Percentiles rank a stretch among this genome's conserved stretches.
phyloP scores from a whole-genome alignment of 2,888 invertebrate species.

The Bombyx huttoni region DNA sequence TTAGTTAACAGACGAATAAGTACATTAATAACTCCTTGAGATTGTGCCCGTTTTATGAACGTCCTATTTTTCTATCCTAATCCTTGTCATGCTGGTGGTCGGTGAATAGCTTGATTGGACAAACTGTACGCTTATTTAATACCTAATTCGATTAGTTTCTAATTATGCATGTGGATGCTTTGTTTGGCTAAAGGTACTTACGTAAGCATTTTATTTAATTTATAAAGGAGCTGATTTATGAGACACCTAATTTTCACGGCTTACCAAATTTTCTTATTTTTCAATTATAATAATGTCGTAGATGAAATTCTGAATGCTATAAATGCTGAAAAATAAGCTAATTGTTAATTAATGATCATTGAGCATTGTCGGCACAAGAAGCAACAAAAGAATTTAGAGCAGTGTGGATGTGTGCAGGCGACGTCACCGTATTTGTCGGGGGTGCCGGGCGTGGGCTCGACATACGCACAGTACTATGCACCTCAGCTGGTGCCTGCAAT shows the following conservation, averaged over 20 bases:
- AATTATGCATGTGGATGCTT: slow-evolving; percentile 50
- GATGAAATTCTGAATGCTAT: slow-evolving; percentile 3
- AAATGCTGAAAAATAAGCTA: slow-evolving; percentile 1
- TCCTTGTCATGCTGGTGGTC: slow-evolving; percentile 41
- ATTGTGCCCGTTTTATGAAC: slow-evolving; percentile 4
- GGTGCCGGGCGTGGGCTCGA: slow-evolving; percentile 89
- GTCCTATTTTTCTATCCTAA: slow-evolving; percentile 4
- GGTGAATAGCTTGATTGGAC: slow-evolving; percentile 53
- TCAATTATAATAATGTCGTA: not conserved
- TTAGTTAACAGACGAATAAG: not conserved
- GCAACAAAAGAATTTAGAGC: not conserved
- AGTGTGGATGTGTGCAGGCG: slow-evolving; percentile 71
- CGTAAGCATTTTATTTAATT: slow-evolving; percentile 1
- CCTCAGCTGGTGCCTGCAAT: slow-evolving; percentile 91
- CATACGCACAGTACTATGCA: slow-evolving; percentile 92
- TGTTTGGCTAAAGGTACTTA: slow-evolving; percentile 36
- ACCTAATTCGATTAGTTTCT: slow-evolving; percentile 27
- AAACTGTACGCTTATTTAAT: slow-evolving; percentile 53
- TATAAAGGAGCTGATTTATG: too few relatives aligned
- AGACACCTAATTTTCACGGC: too few relatives aligned
- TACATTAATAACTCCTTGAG: not conserved
- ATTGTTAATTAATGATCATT: not conserved
- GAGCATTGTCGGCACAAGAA: not conserved
- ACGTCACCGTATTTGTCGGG: slow-evolving; percentile 94
- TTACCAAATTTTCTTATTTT: too few relatives aligned